Percentiles rank a stretch among this genome's conserved stretches.
phyloP scores from a whole-genome alignment of 2,888 invertebrate species.

The Lissocephala sabroskyi region DNA sequence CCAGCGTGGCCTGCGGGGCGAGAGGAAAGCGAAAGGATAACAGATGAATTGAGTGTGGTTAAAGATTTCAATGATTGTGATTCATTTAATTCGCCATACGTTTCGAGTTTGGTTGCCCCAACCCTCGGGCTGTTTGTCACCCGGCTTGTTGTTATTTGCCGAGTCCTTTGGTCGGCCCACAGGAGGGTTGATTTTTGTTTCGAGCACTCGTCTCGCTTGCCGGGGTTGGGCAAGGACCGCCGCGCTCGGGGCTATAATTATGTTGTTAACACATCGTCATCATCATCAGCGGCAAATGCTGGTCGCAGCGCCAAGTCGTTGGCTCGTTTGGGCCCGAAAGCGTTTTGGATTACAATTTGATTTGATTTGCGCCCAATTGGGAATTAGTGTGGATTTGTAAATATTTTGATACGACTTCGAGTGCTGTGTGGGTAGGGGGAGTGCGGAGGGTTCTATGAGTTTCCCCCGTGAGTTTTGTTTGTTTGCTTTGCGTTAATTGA shows the following conservation, averaged over 20 bases:
- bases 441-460: no score
- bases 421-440: no score
- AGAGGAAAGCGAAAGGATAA: conserved; percentile 5
- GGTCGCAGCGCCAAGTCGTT: conserved; percentile 15
- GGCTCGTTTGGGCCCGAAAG: conserved; percentile 33
- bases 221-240: conserved; percentile 45
- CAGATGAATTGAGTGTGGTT: no score
- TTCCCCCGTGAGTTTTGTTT: no score
- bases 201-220: no score
- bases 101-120: conserved; percentile 18
- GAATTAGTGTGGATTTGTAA: conserved; percentile 63
- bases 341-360: conserved; percentile 60
- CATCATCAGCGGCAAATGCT: conserved; percentile 35
- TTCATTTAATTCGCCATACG: conserved; percentile 65
- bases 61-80: conserved; percentile 65
- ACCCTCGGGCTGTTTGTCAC: conserved; percentile 13
- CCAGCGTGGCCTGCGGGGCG: conserved; percentile 57
- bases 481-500: conserved; percentile 36
- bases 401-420: conserved; percentile 67
- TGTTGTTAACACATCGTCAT: conserved; percentile 69
- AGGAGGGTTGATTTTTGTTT: no score
- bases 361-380: conserved; percentile 65
- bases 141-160: conserved; percentile 58
- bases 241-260: conserved; percentile 66
- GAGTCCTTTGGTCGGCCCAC: conserved; percentile 45